Conservation (phyloP, 2,888 invertebrate species). For the Dinocampus coccinellae region DNA sequence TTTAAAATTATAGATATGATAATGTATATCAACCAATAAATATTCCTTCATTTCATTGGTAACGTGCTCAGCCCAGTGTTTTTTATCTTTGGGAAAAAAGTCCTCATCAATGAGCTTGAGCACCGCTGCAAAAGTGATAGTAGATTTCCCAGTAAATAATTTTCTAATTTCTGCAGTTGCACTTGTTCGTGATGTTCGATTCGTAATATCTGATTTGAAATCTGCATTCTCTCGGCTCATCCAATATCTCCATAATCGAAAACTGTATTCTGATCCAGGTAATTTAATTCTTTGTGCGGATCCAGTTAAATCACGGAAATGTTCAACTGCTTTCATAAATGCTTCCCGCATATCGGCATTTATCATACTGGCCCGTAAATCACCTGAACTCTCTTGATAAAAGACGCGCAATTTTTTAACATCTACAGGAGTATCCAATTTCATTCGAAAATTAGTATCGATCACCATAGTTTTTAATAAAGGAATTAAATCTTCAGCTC, state of each 20-base stretch:
- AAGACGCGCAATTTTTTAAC: conserved; percentile 79
- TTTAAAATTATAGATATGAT: not conserved
- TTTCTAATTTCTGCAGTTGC: conserved; percentile 65
- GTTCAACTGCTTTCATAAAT: conserved; percentile 72
- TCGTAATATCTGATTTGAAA: conserved; percentile 76
- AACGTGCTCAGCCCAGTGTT: conserved; percentile 75
- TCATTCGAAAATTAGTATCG: conserved; percentile 71
- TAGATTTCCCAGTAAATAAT: conserved; percentile 73
- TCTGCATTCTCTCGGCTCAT: conserved; percentile 79
- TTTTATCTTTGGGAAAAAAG: conserved; percentile 76
- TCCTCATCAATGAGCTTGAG: conserved; percentile 77
- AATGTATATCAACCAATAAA: conserved; percentile 72
- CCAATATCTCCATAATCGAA: conserved; percentile 81
- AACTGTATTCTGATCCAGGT: conserved; percentile 72
- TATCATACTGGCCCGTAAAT: conserved; percentile 80
- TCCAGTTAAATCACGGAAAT: conserved; percentile 66
- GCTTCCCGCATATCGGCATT: conserved; percentile 76
- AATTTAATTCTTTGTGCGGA: conserved; percentile 65
- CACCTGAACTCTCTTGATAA: conserved; percentile 83
- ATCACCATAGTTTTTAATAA: conserved; percentile 78
- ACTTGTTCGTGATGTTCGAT: conserved; percentile 70
- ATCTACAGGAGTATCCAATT: conserved; percentile 75
- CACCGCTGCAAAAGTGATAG: conserved; percentile 79
- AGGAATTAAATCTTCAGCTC: conserved; percentile 84
- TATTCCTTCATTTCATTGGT: conserved; percentile 74